These are phyloP conservation scores for Brenthis hecate DNA, from an alignment of 2,888 invertebrate species.

Conservation along the genomic window DNA sequence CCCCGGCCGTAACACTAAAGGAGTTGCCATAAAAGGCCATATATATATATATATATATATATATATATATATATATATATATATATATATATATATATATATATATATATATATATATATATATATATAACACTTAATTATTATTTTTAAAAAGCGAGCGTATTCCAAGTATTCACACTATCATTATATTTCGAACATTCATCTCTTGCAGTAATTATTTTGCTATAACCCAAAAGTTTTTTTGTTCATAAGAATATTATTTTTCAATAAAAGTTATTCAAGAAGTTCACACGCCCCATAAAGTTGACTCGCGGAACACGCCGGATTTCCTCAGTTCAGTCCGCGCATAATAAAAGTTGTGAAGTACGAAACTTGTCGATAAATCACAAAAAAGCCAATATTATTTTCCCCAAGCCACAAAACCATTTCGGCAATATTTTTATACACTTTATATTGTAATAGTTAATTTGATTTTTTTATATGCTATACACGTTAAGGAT, in stretches of 20 bases:
- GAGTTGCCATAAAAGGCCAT: no score
- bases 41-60: no score
- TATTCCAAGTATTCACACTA: no score
- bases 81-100: no score
- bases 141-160: no score
- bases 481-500: no score
- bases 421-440: slow-evolving; percentile 28
- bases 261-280: slow-evolving; percentile 34
- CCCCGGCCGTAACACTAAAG: no score
- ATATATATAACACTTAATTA: no score
- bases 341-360: slow-evolving; percentile 69
- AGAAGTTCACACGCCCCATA: slow-evolving; percentile 62
- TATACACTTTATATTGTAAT: not conserved
- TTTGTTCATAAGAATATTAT: slow-evolving; percentile 24
- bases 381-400: slow-evolving; percentile 75
- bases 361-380: slow-evolving; percentile 61
- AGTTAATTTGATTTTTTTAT: slow-evolving; percentile 3
- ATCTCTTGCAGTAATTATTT: slow-evolving; percentile 2
- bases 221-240: slow-evolving; percentile 2
- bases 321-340: slow-evolving; percentile 55
- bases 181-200: no score
- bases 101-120: no score
- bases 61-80: no score
- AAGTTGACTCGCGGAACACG: slow-evolving; percentile 60
- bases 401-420: slow-evolving; percentile 57